A percentile compares a stretch with the other conserved stretches of the same genome.
These are phyloP conservation scores for Platysteira castanea DNA, from an alignment of 2,113 vertebrate species.

Conservation along the genomic window DNA sequence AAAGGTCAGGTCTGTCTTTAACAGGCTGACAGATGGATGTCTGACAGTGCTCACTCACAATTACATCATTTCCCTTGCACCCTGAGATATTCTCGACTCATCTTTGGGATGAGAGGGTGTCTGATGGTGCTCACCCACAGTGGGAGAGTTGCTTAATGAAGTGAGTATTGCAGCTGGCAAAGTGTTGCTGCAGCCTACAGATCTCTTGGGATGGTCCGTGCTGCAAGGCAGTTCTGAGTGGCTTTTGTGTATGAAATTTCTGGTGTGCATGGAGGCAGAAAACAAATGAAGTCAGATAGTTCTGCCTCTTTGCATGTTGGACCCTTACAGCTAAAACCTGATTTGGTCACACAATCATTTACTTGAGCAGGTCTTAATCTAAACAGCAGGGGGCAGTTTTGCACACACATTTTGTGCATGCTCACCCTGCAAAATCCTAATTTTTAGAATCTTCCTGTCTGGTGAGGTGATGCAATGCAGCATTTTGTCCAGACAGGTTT, in stretches of 20 bases:
- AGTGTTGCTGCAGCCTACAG: not conserved
- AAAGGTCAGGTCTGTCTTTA: not conserved
- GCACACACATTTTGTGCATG: not conserved
- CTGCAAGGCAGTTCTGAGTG: not conserved
- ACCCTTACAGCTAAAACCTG: not conserved
- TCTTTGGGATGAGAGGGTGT: not conserved
- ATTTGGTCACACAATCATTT: not conserved
- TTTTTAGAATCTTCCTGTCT: not conserved
- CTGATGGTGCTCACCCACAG: not conserved
- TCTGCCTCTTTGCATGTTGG: not conserved
- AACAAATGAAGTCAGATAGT: not conserved
- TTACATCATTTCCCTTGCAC: not conserved
- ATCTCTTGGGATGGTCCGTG: not conserved
- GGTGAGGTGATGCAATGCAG: slow-evolving; percentile 34
- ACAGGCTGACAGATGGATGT: not conserved
- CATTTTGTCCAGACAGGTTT: not conserved
- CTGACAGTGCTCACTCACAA: not conserved
- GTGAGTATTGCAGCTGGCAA: not conserved
- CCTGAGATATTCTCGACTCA: not conserved
- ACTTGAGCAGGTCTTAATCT: not conserved
- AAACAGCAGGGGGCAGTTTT: slow-evolving; percentile 57
- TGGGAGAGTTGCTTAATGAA: not conserved
- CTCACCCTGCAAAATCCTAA: not conserved
- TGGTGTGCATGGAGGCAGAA: not conserved
- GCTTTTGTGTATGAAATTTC: not conserved